phyloP scores from a whole-genome alignment of 1,140 invertebrate species.

The Polypedilum pembai region DNA sequence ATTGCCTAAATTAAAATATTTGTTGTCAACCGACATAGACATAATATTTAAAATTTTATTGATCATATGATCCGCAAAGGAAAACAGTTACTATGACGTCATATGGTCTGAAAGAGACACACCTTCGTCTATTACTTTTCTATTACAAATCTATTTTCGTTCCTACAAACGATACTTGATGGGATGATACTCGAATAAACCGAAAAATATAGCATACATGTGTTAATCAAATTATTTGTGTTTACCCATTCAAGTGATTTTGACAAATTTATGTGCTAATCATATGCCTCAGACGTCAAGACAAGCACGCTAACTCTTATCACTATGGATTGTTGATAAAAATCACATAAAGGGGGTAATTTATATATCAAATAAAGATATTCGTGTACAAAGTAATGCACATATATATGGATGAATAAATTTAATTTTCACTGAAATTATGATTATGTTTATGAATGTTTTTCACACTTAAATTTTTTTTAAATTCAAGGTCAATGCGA shows the following conservation, averaged over 20 bases:
- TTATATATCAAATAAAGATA: neutral
- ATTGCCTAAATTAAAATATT: too few species aligned
- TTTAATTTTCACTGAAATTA: too few species aligned
- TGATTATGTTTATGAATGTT: neutral
- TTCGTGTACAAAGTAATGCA: too few species aligned
- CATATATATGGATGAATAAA: too few species aligned
- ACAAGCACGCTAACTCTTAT: neutral
- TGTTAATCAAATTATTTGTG: neutral
- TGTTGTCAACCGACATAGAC: too few species aligned
- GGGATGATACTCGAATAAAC: too few species aligned
- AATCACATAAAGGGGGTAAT: neutral
- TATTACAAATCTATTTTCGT: neutral
- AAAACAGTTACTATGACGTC: neutral
- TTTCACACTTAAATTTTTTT: neutral
- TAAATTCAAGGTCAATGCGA: neutral
- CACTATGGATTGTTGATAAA: neutral
- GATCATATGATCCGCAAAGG: neutral
- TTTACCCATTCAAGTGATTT: neutral
- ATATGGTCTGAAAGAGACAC: neutral
- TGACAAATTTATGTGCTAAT: constrained; percentile 6
- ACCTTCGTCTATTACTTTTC: constrained; percentile 1
- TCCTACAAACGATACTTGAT: neutral
- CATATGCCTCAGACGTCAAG: neutral
- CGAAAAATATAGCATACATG: neutral
- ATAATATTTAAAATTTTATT: too few species aligned